Conservation (phyloP, 2,888 invertebrate species). For the Eumacrocentrus americanus region DNA sequence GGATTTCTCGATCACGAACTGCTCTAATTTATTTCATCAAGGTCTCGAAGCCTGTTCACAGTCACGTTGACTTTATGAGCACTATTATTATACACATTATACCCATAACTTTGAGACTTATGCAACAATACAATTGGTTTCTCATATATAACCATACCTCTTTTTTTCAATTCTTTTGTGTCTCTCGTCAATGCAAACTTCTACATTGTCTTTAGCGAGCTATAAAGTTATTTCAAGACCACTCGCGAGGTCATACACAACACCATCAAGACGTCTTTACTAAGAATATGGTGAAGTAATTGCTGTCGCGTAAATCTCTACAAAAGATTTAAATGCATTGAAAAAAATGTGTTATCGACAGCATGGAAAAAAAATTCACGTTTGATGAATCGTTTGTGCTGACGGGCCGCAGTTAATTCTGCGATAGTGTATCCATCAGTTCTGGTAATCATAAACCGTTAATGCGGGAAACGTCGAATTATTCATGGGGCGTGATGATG, state of each 20-base stretch:
- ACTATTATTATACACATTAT: not conserved
- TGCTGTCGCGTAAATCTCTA: too few relatives aligned
- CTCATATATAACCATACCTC: not conserved
- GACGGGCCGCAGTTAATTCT: not conserved
- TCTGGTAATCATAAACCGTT: not conserved
- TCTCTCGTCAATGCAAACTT: not conserved
- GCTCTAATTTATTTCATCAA: not conserved
- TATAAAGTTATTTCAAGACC: slow-evolving; percentile 14
- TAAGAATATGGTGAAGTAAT: not conserved
- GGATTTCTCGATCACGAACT: not conserved
- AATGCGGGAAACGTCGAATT: slow-evolving; percentile 6
- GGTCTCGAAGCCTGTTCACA: not conserved
- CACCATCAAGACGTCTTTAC: not conserved
- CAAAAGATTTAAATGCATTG: too few relatives aligned
- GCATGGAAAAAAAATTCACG: not conserved
- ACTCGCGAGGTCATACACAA: not conserved
- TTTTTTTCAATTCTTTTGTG: slow-evolving; percentile 2
- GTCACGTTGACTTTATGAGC: slow-evolving; percentile 9
- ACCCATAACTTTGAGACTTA: not conserved
- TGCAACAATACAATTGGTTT: not conserved
- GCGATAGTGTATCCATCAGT: not conserved
- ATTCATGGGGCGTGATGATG: slow-evolving; percentile 9
- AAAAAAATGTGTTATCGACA: not conserved
- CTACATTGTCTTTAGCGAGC: not conserved
- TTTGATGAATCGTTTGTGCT: not conserved